Evolutionary conservation across 2,888 invertebrate genomes (phyloP), one percentile per base, ranked within the genome.

Genomic region (Caenorhabditis virilis): DNA sequence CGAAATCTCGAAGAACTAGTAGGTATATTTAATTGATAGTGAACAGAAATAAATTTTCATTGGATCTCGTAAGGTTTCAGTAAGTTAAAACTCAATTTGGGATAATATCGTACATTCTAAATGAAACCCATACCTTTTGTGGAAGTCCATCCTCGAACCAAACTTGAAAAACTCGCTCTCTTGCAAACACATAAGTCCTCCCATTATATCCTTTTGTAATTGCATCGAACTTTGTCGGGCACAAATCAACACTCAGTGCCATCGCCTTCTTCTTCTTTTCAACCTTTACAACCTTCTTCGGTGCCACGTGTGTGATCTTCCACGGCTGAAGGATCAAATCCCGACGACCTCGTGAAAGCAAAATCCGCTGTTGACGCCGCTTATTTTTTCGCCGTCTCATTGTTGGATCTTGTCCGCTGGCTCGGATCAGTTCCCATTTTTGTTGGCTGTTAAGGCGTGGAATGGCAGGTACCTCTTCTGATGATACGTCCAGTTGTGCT

Each of bases 191-290:
- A 65, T 79, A 79, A 1, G 75, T 78, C 25, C 78, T 68, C 22
- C 72, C 70, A 50, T 79, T 78, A 64, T 62, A 69, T 18, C 77
- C 78, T 56, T 74, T 76, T n/a, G 78, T 78, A 42, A 79, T 69
- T 13, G 79, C 79, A 48, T 78, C 79, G 38, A 79, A 72, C 38
- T 69, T 62, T 15, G 45, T 57, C 2, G 79, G 79, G 51, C 79
- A 79, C 16, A 54, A 23, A 51, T 75, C 70, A 27, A 73, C 56
- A 11, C 65, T 47, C n/a, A 73, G 46, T 6, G 73, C 73, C 42
- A 70, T 42, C n/a, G 66, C 59, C 11, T 64, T 61, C 53, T 69
- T 68, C 2, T 52, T 52, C 23, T 41, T 30, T 23, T 22, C 22
- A 0, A 55, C 54, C 1, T 39, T 41, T 4, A 27, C 35, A 18